Evolutionary conservation across 1,140 invertebrate genomes (phyloP), one percentile per base, ranked within the genome.

Genomic region (Scaptomyza hsui): DNA sequence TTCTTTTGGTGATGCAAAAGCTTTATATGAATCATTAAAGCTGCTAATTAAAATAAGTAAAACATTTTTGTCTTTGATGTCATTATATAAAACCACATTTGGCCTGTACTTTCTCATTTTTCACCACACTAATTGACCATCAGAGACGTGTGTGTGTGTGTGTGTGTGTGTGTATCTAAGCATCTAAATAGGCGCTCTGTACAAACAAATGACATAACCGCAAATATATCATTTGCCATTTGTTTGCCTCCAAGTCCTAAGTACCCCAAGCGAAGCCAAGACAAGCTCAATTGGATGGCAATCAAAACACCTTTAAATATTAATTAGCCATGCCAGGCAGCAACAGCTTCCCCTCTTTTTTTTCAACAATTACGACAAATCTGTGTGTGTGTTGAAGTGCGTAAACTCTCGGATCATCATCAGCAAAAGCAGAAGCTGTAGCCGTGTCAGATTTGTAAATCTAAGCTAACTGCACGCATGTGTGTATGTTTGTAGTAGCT

Each of bases 271-370:
- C 12, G 44, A 37, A n/a, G 32, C 18, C 61, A 29, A 29, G 26
- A 5, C 26, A 29, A 29, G 26, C 26, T 29, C 26, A 70, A 64
- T 57, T 59, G 64, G 39, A 26, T 47, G 19, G 53, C 53, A 37
- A 74, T 72, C 41, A 60, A 75, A 79, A 62, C 82, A 81, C 82
- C 79, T 77, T 78, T 69, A 85, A 85, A 85, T 85, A 85, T 85
- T 85, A 85, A 85, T 85, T 85, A 85, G 74, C 57, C 81, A 19
- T 81, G 77, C 56, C 55, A 24, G 60, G 26, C 64, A 74, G 35
- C 53, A 55, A 7, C 39, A 41, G 21, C 13, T 26, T 48, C 37
- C 56, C 55, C 56, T 57, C 4, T 5, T 24, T 24, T 24, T 24
- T 72, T 16, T 41, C 44, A 63, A 74, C 79, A 78, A 82, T 80